Base-by-base conservation (phyloP, 1,140 invertebrate genomes). In the Papilio dardanus region DNA sequence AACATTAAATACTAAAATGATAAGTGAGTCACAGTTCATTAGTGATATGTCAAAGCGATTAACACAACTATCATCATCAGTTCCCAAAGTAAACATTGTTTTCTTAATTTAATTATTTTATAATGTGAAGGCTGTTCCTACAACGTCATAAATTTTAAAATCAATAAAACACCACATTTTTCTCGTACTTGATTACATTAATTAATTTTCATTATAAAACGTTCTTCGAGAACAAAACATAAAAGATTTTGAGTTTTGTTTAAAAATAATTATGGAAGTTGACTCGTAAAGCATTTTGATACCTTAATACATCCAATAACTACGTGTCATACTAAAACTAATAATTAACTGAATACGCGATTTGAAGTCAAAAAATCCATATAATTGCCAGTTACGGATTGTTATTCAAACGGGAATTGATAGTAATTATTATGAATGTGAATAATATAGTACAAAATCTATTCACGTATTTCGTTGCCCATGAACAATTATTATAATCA, bases 401-500 rank as follows among this genome's bases (percentile, higher is more conserved):
- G 31, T 66, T 66, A 31, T 67, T 33, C 31, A 67, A 67, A 67
- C 31, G 65, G 19, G 65, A 67, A 67, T 19, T 8, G 24, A 69
- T 62, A 4, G 24, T 69, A 69, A 42, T 69, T 68, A 37, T 37
- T 69, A 42, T 69, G 16, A 69, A 42, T 40, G 67, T 69, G 14
- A 50, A 50, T 54, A 71, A 50, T 54, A 62, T 46, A n/a, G 28
- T 71, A 71, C 16, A 54, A 46, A 71, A 50, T 62, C 68, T 40
- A 35, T 37, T 73, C 42, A 74, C 40, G 58, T 76, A 77, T 83
- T 71, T 71, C 71, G 82, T 77, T 81, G 81, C 80, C 85, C 79
- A 79, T 84, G 79, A 77, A 71, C 76, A 74, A 76, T 73, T 71
- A 77, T 78, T 75, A 67, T 83, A 83, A 84, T 84, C 78, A 84